Conservation (phyloP, 1,140 invertebrate genomes). For the Pararge aegeria region DNA sequence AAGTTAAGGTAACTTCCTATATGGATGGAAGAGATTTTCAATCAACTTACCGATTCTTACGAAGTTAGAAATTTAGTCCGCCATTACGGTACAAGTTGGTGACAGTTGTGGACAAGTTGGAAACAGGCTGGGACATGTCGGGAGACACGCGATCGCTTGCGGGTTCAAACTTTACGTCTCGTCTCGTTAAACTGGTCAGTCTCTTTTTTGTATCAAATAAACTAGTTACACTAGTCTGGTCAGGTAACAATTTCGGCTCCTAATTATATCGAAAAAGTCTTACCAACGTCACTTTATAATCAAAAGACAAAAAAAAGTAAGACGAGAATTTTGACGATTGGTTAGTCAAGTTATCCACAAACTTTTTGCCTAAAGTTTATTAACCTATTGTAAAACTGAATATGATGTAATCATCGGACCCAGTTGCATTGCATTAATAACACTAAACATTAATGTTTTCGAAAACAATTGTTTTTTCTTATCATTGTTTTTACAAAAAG, state of each 20-base stretch:
- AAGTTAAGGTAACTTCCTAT: neutral
- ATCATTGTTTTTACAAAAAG: slow-evolving; percentile 1
- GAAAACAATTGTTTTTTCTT: slow-evolving; percentile 7
- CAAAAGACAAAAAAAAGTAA: neutral
- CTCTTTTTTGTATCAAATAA: slow-evolving; percentile 13
- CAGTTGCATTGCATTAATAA: slow-evolving; percentile 5
- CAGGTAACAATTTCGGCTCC: slow-evolving; percentile 1
- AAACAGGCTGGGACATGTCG: slow-evolving; percentile 42
- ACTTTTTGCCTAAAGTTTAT: neutral
- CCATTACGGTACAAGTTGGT: slow-evolving; percentile 21
- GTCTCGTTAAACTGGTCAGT: slow-evolving; percentile 5
- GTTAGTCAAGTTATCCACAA: neutral
- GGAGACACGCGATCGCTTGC: slow-evolving; percentile 16
- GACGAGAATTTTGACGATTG: neutral
- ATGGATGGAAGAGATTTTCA: neutral
- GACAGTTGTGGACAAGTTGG: slow-evolving; percentile 33
- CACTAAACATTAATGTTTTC: slow-evolving; percentile 2
- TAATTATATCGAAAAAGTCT: neutral
- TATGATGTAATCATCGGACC: neutral
- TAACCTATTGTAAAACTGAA: neutral
- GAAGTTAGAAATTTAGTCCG: slow-evolving; percentile 21
- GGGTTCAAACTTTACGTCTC: slow-evolving; percentile 8
- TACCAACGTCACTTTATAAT: neutral
- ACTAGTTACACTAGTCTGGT: slow-evolving; percentile 1
- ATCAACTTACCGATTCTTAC: slow-evolving; percentile 11